These are phyloP conservation scores for Nibea albiflora DNA, from an alignment of 2,113 vertebrate species.

Conservation along the genomic window DNA sequence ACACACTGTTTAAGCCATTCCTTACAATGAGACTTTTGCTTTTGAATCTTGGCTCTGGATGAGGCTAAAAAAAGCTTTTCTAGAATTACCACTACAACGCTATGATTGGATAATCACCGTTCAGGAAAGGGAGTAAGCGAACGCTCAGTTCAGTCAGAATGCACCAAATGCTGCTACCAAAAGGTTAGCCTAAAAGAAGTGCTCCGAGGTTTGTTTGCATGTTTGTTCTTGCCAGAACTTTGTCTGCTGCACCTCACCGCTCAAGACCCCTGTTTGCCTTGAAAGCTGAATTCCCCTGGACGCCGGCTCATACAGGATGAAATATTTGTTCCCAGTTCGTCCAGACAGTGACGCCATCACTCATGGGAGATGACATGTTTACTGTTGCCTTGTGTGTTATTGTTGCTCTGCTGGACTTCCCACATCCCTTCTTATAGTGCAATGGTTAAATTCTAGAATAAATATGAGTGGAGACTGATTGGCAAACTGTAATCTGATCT, in stretches of 20 bases:
- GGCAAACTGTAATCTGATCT: constrained; percentile 56
- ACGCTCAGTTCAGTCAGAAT: neutral
- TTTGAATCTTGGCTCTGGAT: neutral
- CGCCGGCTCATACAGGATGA: neutral
- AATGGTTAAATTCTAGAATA: constrained; percentile 7
- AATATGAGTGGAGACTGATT: constrained; percentile 48
- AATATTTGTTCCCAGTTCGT: constrained; percentile 31
- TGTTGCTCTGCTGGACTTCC: constrained; percentile 57
- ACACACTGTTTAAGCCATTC: too few species aligned
- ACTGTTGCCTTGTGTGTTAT: constrained; percentile 61
- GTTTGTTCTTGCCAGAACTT: neutral
- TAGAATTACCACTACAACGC: neutral
- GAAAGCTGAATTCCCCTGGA: constrained; percentile 5
- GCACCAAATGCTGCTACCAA: too few species aligned
- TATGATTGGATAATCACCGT: neutral
- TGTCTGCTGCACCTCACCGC: neutral
- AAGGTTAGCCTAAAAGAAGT: neutral
- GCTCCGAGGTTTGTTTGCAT: neutral
- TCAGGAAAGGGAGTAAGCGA: neutral
- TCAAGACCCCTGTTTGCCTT: neutral
- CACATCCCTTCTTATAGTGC: constrained; percentile 42
- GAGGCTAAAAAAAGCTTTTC: neutral
- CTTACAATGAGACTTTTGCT: neutral
- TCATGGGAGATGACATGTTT: constrained; percentile 58
- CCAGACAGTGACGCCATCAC: constrained; percentile 42